Evolutionary conservation across 2,888 invertebrate species (phyloP).

Genomic region (Agelastica alni): DNA sequence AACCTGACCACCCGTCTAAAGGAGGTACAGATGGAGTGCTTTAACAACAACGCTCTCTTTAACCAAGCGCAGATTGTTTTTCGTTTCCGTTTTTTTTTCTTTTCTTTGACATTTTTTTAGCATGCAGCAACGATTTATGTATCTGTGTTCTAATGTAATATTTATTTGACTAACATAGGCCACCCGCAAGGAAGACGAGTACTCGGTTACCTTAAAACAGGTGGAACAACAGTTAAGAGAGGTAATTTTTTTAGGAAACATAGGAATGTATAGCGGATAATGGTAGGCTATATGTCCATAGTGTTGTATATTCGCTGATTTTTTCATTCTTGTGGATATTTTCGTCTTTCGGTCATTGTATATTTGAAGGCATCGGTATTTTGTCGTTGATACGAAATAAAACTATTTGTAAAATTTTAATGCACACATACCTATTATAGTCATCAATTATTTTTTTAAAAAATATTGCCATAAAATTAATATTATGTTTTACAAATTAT

Average conservation of each 20-base stretch:
- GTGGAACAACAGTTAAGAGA: slow-evolving; percentile 90
- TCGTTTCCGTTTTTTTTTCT: slow-evolving; percentile 11
- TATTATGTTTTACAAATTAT: too few species aligned
- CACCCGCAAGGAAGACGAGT: slow-evolving; percentile 93
- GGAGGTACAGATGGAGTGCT: slow-evolving; percentile 74
- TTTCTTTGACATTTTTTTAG: too few species aligned
- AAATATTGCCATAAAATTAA: too few species aligned
- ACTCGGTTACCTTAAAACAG: slow-evolving; percentile 87
- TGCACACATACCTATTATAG: neutral
- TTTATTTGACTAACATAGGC: slow-evolving; percentile 67
- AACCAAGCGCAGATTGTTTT: slow-evolving; percentile 12
- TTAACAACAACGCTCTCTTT: slow-evolving; percentile 30
- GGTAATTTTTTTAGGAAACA: slow-evolving; percentile 64
- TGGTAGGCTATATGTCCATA: slow-evolving; percentile 18
- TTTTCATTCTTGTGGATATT: slow-evolving; percentile 18
- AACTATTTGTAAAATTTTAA: neutral
- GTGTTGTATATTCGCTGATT: slow-evolving; percentile 18
- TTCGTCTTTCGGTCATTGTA: slow-evolving; percentile 1
- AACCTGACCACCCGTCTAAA: slow-evolving; percentile 97
- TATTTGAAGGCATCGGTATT: slow-evolving; percentile 11
- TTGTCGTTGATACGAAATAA: neutral
- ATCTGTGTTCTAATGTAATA: slow-evolving; percentile 42
- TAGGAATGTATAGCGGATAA: slow-evolving; percentile 23
- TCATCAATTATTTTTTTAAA: too few species aligned
- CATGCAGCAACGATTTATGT: slow-evolving; percentile 26